Percentiles rank a stretch among this genome's conserved stretches.
These are phyloP conservation scores for Burhinus oedicnemus DNA, from an alignment of 2,113 vertebrate genomes.

Conservation along the genomic window DNA sequence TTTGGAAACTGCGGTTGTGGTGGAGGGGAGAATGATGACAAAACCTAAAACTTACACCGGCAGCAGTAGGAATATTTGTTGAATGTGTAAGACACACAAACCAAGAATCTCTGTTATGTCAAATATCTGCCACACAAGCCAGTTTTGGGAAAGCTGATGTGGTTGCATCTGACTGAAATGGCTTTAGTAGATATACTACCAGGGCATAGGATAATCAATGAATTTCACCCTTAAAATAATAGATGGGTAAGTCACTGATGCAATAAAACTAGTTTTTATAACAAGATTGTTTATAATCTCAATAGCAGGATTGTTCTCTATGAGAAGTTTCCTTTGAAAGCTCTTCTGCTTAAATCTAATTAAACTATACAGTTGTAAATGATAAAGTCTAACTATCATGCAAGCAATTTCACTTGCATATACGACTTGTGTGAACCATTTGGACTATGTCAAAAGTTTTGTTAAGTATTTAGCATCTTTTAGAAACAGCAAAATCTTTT, in stretches of 20 bases:
- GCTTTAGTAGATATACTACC: neutral
- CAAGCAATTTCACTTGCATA: neutral
- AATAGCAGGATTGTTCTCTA: neutral
- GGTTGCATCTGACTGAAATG: neutral
- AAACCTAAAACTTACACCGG: neutral
- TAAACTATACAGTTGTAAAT: neutral
- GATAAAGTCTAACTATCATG: neutral
- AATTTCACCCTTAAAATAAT: neutral
- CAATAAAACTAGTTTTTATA: neutral
- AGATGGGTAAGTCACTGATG: neutral
- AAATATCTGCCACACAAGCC: neutral
- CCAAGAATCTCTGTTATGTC: neutral
- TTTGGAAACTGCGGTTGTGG: neutral
- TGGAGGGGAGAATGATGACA: neutral
- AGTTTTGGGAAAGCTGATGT: neutral
- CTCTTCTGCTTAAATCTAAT: neutral
- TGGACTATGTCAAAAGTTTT: neutral
- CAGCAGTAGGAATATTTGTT: neutral
- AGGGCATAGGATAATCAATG: neutral
- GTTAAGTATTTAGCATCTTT: neutral
- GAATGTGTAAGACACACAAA: neutral
- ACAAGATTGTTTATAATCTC: neutral
- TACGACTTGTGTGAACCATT: neutral
- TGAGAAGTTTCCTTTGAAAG: neutral
- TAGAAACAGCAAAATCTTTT: neutral